These are phyloP conservation scores for Tapirus indicus DNA, from an alignment of 2,797 vertebrate species.

Conservation along the genomic window DNA sequence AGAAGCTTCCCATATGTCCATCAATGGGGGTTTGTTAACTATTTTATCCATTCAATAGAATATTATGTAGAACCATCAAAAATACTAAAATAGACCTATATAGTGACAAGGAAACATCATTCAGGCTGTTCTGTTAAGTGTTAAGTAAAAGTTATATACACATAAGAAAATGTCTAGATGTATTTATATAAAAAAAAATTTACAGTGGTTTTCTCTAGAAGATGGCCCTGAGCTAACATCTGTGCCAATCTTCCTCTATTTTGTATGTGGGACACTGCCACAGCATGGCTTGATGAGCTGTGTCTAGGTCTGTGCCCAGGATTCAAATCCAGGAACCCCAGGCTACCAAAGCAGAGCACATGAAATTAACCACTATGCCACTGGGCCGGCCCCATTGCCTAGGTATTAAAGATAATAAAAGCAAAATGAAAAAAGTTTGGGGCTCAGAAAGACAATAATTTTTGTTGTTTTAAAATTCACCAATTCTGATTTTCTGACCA, in stretches of 20 bases:
- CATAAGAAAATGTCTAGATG: neutral
- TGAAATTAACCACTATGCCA: no score
- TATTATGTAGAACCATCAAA: neutral
- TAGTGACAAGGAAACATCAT: neutral
- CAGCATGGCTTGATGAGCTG: no score
- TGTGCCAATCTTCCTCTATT: no score
- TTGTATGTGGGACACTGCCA: no score
- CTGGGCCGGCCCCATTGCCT: neutral
- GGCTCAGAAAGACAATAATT: neutral
- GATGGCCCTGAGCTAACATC: no score
- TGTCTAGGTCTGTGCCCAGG: no score
- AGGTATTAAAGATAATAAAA: neutral
- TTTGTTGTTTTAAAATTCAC: neutral
- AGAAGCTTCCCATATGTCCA: slow-evolving; percentile 27
- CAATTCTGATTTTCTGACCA: neutral
- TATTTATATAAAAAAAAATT: neutral
- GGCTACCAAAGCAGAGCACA: no score
- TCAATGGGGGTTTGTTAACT: neutral
- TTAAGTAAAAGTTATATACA: neutral
- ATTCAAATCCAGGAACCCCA: no score
- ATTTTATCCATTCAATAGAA: neutral
- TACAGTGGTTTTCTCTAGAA: neutral
- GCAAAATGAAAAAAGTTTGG: neutral
- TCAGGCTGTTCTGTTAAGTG: neutral
- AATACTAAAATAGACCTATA: neutral